Evolutionary conservation across 2,113 vertebrate genomes (phyloP).

Genomic region (Capricornis sumatraensis): DNA sequence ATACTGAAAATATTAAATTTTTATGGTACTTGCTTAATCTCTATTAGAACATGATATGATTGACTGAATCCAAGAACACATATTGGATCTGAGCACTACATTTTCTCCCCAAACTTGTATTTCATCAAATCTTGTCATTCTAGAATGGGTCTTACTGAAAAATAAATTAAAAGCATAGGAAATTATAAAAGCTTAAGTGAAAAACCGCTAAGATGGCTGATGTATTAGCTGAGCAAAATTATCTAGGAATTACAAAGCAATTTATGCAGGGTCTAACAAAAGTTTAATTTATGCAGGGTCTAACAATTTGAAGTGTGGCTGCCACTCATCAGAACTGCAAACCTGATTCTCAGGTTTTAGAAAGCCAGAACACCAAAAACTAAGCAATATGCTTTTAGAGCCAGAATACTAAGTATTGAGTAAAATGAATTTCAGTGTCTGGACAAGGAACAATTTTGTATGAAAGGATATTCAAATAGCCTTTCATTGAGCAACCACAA

Average conservation of each 20-base stretch:
- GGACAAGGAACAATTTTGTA: constrained; percentile 49
- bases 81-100: not conserved
- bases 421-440: constrained; percentile 48
- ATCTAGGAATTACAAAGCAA: not conserved
- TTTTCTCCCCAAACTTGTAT: not conserved
- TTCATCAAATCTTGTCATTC: constrained; percentile 13
- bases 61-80: not conserved
- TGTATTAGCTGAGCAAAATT: not conserved
- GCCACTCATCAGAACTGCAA: not conserved
- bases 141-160: not conserved
- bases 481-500: constrained; percentile 41
- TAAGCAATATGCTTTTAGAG: not conserved
- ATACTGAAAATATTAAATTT: not conserved
- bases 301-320: not conserved
- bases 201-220: not conserved
- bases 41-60: not conserved
- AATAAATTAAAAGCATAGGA: not conserved
- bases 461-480: constrained; percentile 60
- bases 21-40: not conserved
- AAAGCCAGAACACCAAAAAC: constrained; percentile 41
- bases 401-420: constrained; percentile 61
- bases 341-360: not conserved
- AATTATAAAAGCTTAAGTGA: not conserved
- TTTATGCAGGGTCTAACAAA: constrained; percentile 2
- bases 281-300: not conserved